Conservation (phyloP, 2,888 invertebrate species). For the Biston betularia region DNA sequence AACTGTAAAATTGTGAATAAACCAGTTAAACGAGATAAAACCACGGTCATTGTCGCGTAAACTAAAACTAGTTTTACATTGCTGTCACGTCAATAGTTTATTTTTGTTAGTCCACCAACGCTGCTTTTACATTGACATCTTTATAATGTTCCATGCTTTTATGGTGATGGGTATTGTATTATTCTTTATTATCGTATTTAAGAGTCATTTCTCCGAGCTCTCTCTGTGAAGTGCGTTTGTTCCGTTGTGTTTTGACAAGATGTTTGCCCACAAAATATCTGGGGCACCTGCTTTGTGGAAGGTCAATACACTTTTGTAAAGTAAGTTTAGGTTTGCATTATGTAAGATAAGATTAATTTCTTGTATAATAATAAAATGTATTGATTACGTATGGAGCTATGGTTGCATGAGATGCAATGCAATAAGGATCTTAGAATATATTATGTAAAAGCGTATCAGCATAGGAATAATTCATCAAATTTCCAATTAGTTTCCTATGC, state of each 20-base stretch:
- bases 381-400: slow-evolving; percentile 2
- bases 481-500: background rate
- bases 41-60: slow-evolving; percentile 73
- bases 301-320: slow-evolving; percentile 60
- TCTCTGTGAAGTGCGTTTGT: slow-evolving; percentile 44
- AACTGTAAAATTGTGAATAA: slow-evolving; percentile 66
- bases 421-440: background rate
- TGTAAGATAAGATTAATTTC: slow-evolving; percentile 37
- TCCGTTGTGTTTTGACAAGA: slow-evolving; percentile 77
- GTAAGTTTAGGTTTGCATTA: slow-evolving; percentile 49
- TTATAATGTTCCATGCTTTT: slow-evolving; percentile 34
- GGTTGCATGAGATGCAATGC: background rate
- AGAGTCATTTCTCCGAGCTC: slow-evolving; percentile 57
- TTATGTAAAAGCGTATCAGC: background rate
- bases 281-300: slow-evolving; percentile 63
- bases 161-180: slow-evolving; percentile 47
- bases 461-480: background rate
- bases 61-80: slow-evolving; percentile 56
- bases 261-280: slow-evolving; percentile 68
- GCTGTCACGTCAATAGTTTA: slow-evolving; percentile 34
- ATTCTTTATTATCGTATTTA: slow-evolving; percentile 41
- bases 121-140: slow-evolving; percentile 47
- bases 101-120: slow-evolving; percentile 44
- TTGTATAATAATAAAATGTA: background rate
- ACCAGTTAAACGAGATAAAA: slow-evolving; percentile 67